These are phyloP conservation scores for Pristionchus arcanus DNA, from an alignment of 2,888 invertebrate genomes.

Conservation along the genomic window DNA sequence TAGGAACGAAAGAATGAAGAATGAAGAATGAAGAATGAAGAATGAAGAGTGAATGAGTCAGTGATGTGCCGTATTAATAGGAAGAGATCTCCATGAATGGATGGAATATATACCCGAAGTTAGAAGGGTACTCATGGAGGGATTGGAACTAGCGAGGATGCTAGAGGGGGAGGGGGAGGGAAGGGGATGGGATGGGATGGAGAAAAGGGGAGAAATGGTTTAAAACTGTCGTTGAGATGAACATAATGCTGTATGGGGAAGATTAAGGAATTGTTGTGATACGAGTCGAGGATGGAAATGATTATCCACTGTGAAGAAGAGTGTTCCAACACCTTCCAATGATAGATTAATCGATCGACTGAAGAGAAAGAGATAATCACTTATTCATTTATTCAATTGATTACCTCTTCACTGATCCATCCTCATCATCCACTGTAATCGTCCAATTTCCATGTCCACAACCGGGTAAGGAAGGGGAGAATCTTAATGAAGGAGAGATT, in stretches of 20 bases:
- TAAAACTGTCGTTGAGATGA: constrained; percentile 60
- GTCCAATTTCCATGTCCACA: constrained; percentile 56
- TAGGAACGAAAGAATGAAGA: background rate
- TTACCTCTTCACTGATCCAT: constrained; percentile 9
- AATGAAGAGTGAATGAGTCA: background rate
- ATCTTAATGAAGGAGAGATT: background rate
- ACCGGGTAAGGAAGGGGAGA: constrained; percentile 36
- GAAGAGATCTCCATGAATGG: constrained; percentile 6
- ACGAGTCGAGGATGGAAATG: constrained; percentile 65
- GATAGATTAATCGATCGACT: constrained; percentile 27
- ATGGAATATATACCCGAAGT: background rate
- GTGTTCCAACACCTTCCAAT: constrained; percentile 74
- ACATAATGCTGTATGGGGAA: constrained; percentile 65
- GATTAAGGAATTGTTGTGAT: constrained; percentile 72
- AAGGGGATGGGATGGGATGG: background rate
- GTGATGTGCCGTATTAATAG: constrained; percentile 16
- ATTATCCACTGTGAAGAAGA: constrained; percentile 72
- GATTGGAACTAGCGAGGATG: constrained; percentile 14
- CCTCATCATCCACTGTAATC: constrained; percentile 52
- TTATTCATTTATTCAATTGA: background rate
- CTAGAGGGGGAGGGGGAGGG: constrained; percentile 7
- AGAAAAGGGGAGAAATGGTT: background rate
- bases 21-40: background rate
- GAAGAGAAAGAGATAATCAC: background rate
- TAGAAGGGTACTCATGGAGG: constrained; percentile 28